Evolutionary conservation across 2,113 vertebrate species (phyloP).

Genomic region (Heterotis niloticus): DNA sequence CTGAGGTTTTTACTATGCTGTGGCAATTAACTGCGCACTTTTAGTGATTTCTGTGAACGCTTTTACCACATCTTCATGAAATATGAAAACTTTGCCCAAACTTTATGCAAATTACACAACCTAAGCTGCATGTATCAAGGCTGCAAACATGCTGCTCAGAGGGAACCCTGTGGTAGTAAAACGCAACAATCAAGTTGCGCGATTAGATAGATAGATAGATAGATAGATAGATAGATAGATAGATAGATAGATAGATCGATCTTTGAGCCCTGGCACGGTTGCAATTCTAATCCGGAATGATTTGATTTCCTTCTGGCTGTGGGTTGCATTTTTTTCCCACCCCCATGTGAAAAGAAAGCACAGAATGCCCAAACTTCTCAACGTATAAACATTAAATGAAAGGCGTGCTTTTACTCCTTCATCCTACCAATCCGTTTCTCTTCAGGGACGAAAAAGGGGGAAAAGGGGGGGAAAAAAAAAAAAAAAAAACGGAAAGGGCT

Average conservation of each 20-base stretch:
- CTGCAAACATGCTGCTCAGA: not conserved
- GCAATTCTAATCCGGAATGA: constrained; percentile 58
- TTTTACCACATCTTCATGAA: too few species aligned
- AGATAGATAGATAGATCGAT: constrained; percentile 11
- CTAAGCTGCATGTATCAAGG: too few species aligned
- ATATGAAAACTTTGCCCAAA: too few species aligned
- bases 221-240: too few species aligned
- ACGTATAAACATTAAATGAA: constrained; percentile 37
- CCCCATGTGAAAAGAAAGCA: constrained; percentile 45
- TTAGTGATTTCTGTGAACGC: too few species aligned
- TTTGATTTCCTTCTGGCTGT: constrained; percentile 61
- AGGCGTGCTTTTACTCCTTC: constrained; percentile 23
- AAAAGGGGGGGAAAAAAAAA: constrained; percentile 15
- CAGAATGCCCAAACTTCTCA: constrained; percentile 34
- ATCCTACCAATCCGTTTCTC: constrained; percentile 19
- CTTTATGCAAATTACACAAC: too few species aligned
- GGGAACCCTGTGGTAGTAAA: not conserved
- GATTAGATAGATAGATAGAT: too few species aligned
- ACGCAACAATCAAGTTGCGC: too few species aligned
- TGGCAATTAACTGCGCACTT: too few species aligned
- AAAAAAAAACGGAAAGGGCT: constrained; percentile 12
- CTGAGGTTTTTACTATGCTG: too few species aligned
- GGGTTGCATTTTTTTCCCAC: constrained; percentile 41
- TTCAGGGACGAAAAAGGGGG: constrained; percentile 30
- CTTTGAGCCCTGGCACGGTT: constrained; percentile 45